Evolutionary conservation across 2,113 vertebrate species (phyloP), one percentile per base, ranked within the genome.

Genomic region (Phylloscopus trochiloides): DNA sequence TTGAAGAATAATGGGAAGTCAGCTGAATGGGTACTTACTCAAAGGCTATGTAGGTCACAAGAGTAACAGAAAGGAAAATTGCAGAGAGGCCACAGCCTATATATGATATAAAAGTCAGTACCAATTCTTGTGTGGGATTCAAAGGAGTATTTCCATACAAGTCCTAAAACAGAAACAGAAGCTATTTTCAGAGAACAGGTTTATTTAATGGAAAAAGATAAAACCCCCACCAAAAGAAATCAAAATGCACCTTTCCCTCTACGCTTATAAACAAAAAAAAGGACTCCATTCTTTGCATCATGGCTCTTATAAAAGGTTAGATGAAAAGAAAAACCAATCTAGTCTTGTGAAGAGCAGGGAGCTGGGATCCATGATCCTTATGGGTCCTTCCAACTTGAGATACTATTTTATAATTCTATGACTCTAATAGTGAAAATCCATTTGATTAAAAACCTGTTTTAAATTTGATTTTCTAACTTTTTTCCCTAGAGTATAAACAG

Each of bases 11-110:
- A 76, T 34, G 52, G 34, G 22, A 94, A n/a, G 79, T 91, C 57
- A 88, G 45, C 12, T 52, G 52, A 95, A 38, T 17, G 43, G 67
- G 48, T 98, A 98, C 99, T 98, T 97, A 99, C 99, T 98, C 98
- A 97, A 99, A 99, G 18, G 96, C 97, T 89, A 99, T 94, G 94
- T 99, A 99, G 34, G 99, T 99, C 91, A 99, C 94, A 57, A 99
- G 97, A 54, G 99, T 99, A 94, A 99, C 59, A 18, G 98, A 98
- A 50, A 99, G 98, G 95, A 99, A 99, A 94, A 99, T 97, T 59
- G 98, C 97, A 26, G 99, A 99, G 89, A 99, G 93, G 25, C 99
- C 99, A 97, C 99, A 99, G 87, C 99, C 99, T 83, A 99, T 99
- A 74, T 98, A 99, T 1, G 99, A 99, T 96, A 99, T 99, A 97